Conservation (phyloP, 2,888 invertebrate genomes). For the Gisinianus flammeolus region DNA sequence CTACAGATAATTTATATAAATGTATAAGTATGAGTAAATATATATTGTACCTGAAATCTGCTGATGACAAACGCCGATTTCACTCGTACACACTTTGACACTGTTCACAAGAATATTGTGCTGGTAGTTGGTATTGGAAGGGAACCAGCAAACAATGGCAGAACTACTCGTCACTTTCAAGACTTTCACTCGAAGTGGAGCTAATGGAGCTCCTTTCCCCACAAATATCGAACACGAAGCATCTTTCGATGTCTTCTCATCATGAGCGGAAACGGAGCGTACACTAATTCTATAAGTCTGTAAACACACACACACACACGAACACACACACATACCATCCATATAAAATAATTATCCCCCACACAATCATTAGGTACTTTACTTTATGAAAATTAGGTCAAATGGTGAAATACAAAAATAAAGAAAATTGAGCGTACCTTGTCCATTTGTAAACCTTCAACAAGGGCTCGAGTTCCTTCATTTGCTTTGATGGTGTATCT, state of each 20-base stretch:
- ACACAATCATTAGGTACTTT: background rate
- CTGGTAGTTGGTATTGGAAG: background rate
- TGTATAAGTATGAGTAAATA: background rate
- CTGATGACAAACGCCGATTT: conserved; percentile 3
- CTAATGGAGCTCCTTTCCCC: conserved; percentile 11
- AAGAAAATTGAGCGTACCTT: conserved; percentile 7
- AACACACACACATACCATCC: background rate
- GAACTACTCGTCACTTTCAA: background rate
- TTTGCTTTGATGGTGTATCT: background rate
- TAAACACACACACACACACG: background rate
- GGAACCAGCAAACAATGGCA: conserved; percentile 25
- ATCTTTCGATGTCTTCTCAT: conserved; percentile 18
- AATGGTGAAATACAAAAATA: background rate
- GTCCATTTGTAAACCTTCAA: conserved; percentile 11
- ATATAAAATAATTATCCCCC: background rate
- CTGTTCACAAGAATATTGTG: conserved; percentile 13
- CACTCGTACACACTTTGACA: conserved; percentile 7
- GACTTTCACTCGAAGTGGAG: conserved; percentile 5
- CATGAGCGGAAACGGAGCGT: background rate
- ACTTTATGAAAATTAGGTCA: background rate
- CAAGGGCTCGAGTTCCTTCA: conserved; percentile 19
- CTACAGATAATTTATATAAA: too few species aligned
- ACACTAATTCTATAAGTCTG: conserved; percentile 27
- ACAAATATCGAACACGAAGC: conserved; percentile 12
- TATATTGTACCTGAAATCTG: background rate